Evolutionary conservation across 2,888 invertebrate species (phyloP).

Genomic region (Caenorhabditis auriculariae): DNA sequence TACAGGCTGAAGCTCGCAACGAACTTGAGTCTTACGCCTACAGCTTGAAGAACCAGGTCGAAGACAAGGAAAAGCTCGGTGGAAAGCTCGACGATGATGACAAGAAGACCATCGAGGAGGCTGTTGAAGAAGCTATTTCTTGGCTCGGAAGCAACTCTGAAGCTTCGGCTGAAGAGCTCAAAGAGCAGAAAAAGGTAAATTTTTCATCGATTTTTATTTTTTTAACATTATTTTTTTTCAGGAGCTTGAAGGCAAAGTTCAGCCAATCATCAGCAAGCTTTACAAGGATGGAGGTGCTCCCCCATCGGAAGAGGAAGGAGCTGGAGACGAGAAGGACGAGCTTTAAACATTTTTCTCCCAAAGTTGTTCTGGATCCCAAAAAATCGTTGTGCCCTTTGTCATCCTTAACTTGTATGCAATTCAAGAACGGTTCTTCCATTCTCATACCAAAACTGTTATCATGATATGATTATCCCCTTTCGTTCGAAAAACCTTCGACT

Average conservation of each 20-base stretch:
- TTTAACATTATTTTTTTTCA: too few species aligned
- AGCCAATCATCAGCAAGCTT: constrained; percentile 94
- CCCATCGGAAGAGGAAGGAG: constrained; percentile 31
- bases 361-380: too few species aligned
- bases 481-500: too few species aligned
- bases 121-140: constrained; percentile 93
- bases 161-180: constrained; percentile 68
- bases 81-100: constrained; percentile 82
- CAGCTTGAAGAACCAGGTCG: constrained; percentile 85
- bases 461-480: too few species aligned
- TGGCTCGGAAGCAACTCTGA: constrained; percentile 89
- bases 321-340: constrained; percentile 60
- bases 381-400: too few species aligned
- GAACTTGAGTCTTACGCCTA: constrained; percentile 96
- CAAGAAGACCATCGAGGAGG: constrained; percentile 87
- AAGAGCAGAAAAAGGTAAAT: constrained; percentile 72
- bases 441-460: too few species aligned
- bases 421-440: too few species aligned
- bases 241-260: constrained; percentile 87
- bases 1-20: constrained; percentile 81
- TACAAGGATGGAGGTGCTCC: constrained; percentile 70
- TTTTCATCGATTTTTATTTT: neutral
- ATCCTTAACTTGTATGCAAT: too few species aligned
- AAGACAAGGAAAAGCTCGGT: constrained; percentile 94
- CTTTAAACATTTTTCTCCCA: constrained; percentile 40